Evolutionary conservation across 2,797 vertebrate genomes (phyloP), one percentile per base, ranked within the genome.

Genomic region (Neoniphon sammara): DNA sequence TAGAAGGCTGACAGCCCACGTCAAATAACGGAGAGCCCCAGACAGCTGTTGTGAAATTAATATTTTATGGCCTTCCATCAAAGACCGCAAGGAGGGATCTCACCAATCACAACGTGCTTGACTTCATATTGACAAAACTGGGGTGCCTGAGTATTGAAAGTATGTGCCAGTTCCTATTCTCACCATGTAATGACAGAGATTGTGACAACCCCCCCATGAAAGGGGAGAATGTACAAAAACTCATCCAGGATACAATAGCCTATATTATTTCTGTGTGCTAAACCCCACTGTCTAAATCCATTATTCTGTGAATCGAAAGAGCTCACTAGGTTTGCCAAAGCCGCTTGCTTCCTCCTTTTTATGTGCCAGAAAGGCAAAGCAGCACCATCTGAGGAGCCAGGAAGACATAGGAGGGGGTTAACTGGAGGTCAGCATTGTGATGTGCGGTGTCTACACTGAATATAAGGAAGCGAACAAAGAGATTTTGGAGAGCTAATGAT

Each of bases 11-110:
- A 87, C 85, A 87, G 79, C 74, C 50, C 74, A 70, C 21, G 47
- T 85, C 92, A 92, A 92, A 94, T 90, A 93, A 91, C 65, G 14
- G 68, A 69, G 78, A 70, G 72, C 76, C 76, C 66, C 76, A 88
- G 86, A 89, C 89, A 86, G 90, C 91, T 92, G 89, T 88, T 83
- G 66, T 73, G 73, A 88, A 89, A 93, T 94, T 85, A 90, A 93
- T 94, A 92, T 93, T 92, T 91, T 72, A 93, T 89, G 73, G 78
- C 62, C 68, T 84, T 89, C 87, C 75, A 86, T 92, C 89, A 93
- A 87, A 91, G 85, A 77, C 64, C 14, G n/a, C 74, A 60, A 80
- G 46, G 50, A 86, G 27, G 44, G 73, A 78, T 76, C 70, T 69
- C 20, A 17, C 74, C 70, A n/a, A 46, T 71, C 59, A 77, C 53